phyloP scores from a whole-genome alignment of 2,113 vertebrate genomes.

The Cyanistes caeruleus region DNA sequence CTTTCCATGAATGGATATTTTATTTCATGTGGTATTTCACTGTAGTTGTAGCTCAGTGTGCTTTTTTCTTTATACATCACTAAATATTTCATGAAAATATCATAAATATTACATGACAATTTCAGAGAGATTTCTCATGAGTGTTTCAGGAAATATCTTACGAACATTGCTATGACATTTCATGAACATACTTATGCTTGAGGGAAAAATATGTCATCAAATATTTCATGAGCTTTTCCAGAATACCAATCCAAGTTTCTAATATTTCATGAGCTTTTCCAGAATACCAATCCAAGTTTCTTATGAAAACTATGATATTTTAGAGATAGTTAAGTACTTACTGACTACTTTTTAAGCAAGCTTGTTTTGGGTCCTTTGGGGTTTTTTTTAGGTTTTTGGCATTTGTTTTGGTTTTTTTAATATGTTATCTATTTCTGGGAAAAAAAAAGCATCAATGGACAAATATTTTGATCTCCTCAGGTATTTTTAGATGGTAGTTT shows the following conservation, averaged over 20 bases:
- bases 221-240: not conserved
- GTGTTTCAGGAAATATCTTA: slow-evolving; percentile 2
- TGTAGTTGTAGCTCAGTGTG: not conserved
- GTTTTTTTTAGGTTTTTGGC: not conserved
- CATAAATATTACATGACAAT: not conserved
- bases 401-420: not conserved
- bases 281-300: not conserved
- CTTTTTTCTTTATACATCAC: not conserved
- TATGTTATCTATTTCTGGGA: not conserved
- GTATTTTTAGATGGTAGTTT: not conserved
- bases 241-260: not conserved
- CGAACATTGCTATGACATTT: not conserved
- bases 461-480: not conserved
- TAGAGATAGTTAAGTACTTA: not conserved
- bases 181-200: not conserved
- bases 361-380: accelerated
- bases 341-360: not conserved
- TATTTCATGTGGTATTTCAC: not conserved
- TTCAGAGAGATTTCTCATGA: not conserved
- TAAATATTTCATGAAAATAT: slow-evolving; percentile 21
- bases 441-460: not conserved
- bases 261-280: not conserved
- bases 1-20: not conserved
- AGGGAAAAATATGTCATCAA: not conserved
- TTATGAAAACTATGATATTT: not conserved